phyloP scores from a whole-genome alignment of 2,888 invertebrate genomes.

The Idaea dimidiata region DNA sequence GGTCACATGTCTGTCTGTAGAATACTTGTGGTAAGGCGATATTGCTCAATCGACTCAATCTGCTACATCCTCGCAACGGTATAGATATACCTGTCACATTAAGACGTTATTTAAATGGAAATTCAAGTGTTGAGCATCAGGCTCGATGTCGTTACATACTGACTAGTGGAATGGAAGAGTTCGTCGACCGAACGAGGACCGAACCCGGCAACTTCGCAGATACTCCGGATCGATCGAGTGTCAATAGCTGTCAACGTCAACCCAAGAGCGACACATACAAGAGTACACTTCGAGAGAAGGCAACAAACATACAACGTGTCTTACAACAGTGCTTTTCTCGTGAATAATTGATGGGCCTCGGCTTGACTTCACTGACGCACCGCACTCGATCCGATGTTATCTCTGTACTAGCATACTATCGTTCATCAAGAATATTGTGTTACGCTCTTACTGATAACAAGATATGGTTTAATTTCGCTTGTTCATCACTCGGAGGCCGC shows the following conservation, averaged over 20 bases:
- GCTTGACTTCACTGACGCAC: constrained; percentile 45
- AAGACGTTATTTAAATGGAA: not conserved
- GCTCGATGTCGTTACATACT: not conserved
- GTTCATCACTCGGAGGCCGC: constrained; percentile 3
- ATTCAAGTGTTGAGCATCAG: not conserved
- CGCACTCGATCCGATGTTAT: constrained; percentile 49
- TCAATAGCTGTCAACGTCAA: constrained; percentile 36
- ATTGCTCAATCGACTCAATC: not conserved
- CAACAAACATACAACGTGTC: constrained; percentile 43
- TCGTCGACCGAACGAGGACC: constrained; percentile 22
- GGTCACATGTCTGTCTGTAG: not conserved
- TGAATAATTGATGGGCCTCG: constrained; percentile 66
- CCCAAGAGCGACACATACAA: constrained; percentile 33
- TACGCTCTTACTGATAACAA: not conserved
- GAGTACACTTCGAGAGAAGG: constrained; percentile 36
- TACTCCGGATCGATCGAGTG: constrained; percentile 29
- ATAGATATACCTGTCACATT: not conserved
- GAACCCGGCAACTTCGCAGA: constrained; percentile 14
- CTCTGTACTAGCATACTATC: constrained; percentile 34
- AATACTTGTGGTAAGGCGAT: not conserved
- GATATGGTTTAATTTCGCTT: not conserved
- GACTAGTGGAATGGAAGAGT: constrained; percentile 10
- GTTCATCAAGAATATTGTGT: constrained; percentile 6
- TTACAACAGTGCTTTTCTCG: constrained; percentile 51
- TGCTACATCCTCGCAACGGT: not conserved